phyloP scores from a whole-genome alignment of 2,888 invertebrate genomes.

The Eucriotettix oculatus region DNA sequence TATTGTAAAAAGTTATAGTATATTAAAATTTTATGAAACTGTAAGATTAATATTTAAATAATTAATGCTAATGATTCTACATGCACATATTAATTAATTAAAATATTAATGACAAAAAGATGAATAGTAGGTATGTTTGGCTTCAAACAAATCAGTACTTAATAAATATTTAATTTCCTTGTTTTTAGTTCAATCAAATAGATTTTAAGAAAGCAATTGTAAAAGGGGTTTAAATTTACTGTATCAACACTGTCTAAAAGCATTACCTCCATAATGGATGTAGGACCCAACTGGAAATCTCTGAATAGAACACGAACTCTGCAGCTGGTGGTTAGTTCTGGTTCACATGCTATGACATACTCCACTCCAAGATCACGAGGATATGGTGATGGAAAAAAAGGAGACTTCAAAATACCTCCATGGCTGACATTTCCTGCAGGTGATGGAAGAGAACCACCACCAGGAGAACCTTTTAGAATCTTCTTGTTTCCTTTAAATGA shows the following conservation, averaged over 20 bases:
- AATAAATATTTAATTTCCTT: background rate
- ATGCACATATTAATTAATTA: background rate
- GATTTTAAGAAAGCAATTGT: too few species aligned
- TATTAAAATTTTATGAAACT: too few species aligned
- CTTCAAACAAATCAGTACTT: too few species aligned
- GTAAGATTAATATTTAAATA: too few species aligned
- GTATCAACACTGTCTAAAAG: background rate
- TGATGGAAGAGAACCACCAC: conserved; percentile 15
- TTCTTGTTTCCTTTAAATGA: conserved; percentile 36
- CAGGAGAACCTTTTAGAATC: conserved; percentile 29
- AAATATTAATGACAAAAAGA: too few species aligned
- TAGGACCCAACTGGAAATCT: conserved; percentile 46
- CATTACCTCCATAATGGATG: conserved; percentile 45
- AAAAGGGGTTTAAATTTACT: too few species aligned
- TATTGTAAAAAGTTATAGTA: too few species aligned
- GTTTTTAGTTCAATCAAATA: too few species aligned
- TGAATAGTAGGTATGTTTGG: too few species aligned
- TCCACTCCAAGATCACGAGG: conserved; percentile 48
- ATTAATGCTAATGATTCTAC: too few species aligned
- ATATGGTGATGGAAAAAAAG: conserved; percentile 49
- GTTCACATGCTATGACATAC: conserved; percentile 41
- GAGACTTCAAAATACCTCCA: conserved; percentile 40
- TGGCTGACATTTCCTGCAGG: conserved; percentile 23
- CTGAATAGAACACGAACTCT: conserved; percentile 44
- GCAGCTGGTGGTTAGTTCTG: conserved; percentile 29